Base-by-base conservation (phyloP, 2,113 vertebrate genomes). In the Mystacornis crossleyi region DNA sequence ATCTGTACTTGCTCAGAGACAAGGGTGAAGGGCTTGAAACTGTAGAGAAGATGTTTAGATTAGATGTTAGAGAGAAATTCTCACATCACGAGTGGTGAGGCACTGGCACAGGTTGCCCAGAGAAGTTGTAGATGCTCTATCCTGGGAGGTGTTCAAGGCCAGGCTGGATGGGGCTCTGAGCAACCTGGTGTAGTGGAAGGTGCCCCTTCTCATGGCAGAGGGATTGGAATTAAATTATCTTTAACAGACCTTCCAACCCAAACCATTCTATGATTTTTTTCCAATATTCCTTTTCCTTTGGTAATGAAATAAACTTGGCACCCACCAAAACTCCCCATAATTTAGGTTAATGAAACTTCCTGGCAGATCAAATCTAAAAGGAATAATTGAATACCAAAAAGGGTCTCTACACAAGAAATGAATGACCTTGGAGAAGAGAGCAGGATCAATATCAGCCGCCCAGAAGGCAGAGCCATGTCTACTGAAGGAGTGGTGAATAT, bases 401-500 rank as follows among this genome's bases (percentile, higher is more conserved):
- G 31, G 2, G 18, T 38, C 34, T 9, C 1, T 33, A 14, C 7
- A 18, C 10, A 24, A 58, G 34, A 23, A 71, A 60, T 6, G 0
- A 31, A 50, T 45, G 18, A 29, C 6, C 23, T 54, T 31, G 33
- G 38, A 58, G 28, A 33, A 42, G 14, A 24, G 4, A 72, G 18
- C 15, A 25, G 36, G 45, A 11, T 54, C 24, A 50, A 50, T 17
- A 33, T 83, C 17, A 29, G 50, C 19, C 42, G 13, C 33, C 14
- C 7, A 12, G 54, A 55, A 31, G n/a, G 8, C 18, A 61, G n/a
- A 73, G 8, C 13, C 2, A 0, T 0, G 0, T 5, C 3, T 40
- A 1, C 12, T 55, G 53, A 60, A 36, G 57, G 57, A 36, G 17
- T 6, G 15, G 34, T 36, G 57, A 36, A 36, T 36, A 19, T 25